A percentile compares a stretch with the other conserved stretches of the same genome.
Conservation (phyloP, 2,888 invertebrate genomes). For the Cataglyphis cursor region DNA sequence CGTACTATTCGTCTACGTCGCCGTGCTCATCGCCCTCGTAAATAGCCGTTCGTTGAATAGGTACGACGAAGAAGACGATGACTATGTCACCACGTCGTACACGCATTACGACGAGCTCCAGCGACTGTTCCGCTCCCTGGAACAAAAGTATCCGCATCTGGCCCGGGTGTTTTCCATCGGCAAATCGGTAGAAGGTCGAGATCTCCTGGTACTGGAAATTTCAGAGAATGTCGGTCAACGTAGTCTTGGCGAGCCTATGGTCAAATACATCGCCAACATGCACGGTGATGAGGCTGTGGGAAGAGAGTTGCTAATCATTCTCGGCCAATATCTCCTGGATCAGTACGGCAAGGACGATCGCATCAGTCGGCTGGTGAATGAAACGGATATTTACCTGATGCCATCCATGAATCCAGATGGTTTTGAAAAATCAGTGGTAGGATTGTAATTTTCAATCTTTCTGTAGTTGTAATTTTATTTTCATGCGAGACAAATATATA, state of each 20-base stretch:
- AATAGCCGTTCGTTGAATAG: slow-evolving; percentile 56
- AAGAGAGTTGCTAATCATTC: slow-evolving; percentile 93
- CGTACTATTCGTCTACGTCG: slow-evolving; percentile 43
- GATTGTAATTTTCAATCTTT: neutral
- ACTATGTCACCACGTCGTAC: slow-evolving; percentile 87
- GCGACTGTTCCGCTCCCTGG: slow-evolving; percentile 89
- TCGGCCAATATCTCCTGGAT: slow-evolving; percentile 94
- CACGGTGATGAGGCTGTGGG: slow-evolving; percentile 98
- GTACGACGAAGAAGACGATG: slow-evolving; percentile 66
- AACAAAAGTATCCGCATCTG: slow-evolving; percentile 90
- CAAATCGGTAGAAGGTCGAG: slow-evolving; percentile 93
- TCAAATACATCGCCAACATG: slow-evolving; percentile 98
- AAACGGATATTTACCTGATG: slow-evolving; percentile 97
- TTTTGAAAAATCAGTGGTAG: slow-evolving; percentile 93
- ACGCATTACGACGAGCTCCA: slow-evolving; percentile 91
- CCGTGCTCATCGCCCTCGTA: slow-evolving; percentile 34
- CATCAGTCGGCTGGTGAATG: slow-evolving; percentile 93
- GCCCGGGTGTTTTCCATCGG: slow-evolving; percentile 93
- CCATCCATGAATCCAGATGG: slow-evolving; percentile 99
- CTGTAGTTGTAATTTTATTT: slow-evolving; percentile 77
- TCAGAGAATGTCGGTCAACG: slow-evolving; percentile 90
- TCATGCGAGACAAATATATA: slow-evolving; percentile 47
- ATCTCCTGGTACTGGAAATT: slow-evolving; percentile 94
- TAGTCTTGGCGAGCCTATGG: slow-evolving; percentile 93
- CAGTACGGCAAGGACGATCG: slow-evolving; percentile 91